Evolutionary conservation across 2,888 invertebrate species (phyloP).

Genomic region (Heliconius ismenius): DNA sequence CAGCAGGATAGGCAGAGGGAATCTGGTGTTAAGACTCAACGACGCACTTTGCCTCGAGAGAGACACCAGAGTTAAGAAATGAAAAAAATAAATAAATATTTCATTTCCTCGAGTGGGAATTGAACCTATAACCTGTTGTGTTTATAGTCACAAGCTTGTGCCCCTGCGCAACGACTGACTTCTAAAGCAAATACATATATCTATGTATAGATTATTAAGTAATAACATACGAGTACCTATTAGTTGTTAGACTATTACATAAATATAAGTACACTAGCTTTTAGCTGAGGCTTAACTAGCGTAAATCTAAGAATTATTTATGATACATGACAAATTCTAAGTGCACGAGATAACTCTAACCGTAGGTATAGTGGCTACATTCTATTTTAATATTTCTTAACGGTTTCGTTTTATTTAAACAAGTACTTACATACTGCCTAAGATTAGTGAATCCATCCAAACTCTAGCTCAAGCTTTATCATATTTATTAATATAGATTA

Average conservation of each 20-base stretch:
- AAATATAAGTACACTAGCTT: background rate
- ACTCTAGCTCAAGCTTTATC: too few relatives aligned
- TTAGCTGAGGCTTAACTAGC: background rate
- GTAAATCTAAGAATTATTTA: too few relatives aligned
- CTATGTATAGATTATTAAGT: background rate
- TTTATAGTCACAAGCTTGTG: too few relatives aligned
- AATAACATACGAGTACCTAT: background rate
- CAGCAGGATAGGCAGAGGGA: too few relatives aligned
- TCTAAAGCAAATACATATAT: background rate
- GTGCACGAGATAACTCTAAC: background rate
- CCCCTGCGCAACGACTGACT: too few relatives aligned
- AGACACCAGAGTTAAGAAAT: too few relatives aligned
- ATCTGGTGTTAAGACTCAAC: too few relatives aligned
- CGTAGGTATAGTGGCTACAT: background rate
- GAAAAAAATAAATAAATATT: too few relatives aligned
- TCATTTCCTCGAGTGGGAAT: too few relatives aligned
- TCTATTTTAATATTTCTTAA: background rate
- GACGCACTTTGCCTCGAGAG: too few relatives aligned
- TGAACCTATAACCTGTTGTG: too few relatives aligned
- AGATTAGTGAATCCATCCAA: background rate
- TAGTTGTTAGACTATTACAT: background rate
- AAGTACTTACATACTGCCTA: background rate
- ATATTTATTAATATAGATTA: too few relatives aligned
- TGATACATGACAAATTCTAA: background rate
- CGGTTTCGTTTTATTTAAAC: background rate